These are phyloP conservation scores for Papilio machaon DNA, from an alignment of 1,140 invertebrate species.

Conservation along the genomic window DNA sequence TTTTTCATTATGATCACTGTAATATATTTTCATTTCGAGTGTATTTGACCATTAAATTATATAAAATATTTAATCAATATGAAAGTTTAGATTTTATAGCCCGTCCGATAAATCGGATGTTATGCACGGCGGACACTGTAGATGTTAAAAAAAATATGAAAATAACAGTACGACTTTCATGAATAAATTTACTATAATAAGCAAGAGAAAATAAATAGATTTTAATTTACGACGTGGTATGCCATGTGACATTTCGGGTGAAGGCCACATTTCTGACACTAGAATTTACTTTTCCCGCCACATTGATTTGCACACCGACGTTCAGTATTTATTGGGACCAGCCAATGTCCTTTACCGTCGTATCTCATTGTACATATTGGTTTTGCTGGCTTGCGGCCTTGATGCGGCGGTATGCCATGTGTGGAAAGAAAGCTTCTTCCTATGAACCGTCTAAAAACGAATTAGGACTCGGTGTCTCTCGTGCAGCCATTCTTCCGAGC, in stretches of 20 bases:
- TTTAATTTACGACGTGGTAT: slow-evolving; percentile 34
- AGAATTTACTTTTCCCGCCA: slow-evolving; percentile 35
- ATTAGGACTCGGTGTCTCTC: too few species aligned
- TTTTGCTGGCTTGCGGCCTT: neutral
- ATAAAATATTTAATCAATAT: too few species aligned
- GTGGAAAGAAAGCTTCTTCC: neutral
- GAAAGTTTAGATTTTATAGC: too few species aligned
- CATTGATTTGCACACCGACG: slow-evolving; percentile 39
- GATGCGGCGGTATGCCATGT: too few species aligned
- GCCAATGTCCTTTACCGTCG: slow-evolving; percentile 37
- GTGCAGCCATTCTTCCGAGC: too few species aligned
- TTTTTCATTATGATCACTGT: slow-evolving; percentile 38
- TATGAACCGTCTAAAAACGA: too few species aligned
- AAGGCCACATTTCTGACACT: slow-evolving; percentile 12
- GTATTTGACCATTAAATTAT: neutral
- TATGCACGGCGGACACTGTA: too few species aligned
- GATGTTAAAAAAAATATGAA: slow-evolving; percentile 21
- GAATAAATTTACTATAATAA: slow-evolving; percentile 31
- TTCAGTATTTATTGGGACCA: slow-evolving; percentile 39
- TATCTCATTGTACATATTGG: slow-evolving; percentile 32
- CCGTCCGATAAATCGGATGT: too few species aligned
- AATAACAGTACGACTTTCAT: slow-evolving; percentile 14
- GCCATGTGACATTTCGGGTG: slow-evolving; percentile 38
- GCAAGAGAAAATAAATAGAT: slow-evolving; percentile 27
- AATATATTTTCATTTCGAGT: slow-evolving; percentile 39